Base-by-base conservation (phyloP, 2,113 vertebrate genomes). In the Callithrix jacchus region DNA sequence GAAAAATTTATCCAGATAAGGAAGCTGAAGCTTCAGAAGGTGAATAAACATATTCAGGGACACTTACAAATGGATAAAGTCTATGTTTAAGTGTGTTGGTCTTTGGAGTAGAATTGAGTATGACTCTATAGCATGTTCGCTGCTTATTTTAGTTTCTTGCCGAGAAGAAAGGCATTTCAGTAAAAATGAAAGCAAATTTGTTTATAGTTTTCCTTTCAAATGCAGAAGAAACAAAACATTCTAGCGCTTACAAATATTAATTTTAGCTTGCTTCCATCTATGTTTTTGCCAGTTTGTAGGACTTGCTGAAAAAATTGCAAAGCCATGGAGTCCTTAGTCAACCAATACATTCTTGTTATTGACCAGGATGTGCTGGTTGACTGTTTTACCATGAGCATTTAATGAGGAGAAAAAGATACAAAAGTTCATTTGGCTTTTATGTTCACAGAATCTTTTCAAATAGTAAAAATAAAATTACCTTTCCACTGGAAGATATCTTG, bases 121-220 rank as follows among this genome's bases (percentile, higher is more conserved):
- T 87, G 21, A n/a, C 68, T 93, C 58, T 88, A 25, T 30, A 58
- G n/a, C 21, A 58, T 68, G 37, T 16, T 21, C 1, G 37, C 49
- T 52, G 13, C 70, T 52, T 35, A 32, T 77, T 79, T 92, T 96
- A 77, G 27, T 54, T 96, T 84, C 52, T 71, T 96, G 68, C 47
- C 35, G 14, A 47, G 42, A 77, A 77, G 82, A 87, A 93, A 88
- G 52, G 16, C 54, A 23, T 68, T 91, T 77, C 16, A 47, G 52
- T 95, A 73, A 90, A 97, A 93, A 87, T 73, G 42, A 94, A 85
- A 92, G 32, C 35, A 88, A 91, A 73, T 80, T 83, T 45, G 25
- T 70, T 2, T 45, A 49, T 12, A 82, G 20, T 87, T 90, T 91
- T 77, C 56, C n/a, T 92, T 95, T 79, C 30, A 88, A 56, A 84